phyloP scores from a whole-genome alignment of 2,888 invertebrate genomes.

The Caenorhabditis japonica region DNA sequence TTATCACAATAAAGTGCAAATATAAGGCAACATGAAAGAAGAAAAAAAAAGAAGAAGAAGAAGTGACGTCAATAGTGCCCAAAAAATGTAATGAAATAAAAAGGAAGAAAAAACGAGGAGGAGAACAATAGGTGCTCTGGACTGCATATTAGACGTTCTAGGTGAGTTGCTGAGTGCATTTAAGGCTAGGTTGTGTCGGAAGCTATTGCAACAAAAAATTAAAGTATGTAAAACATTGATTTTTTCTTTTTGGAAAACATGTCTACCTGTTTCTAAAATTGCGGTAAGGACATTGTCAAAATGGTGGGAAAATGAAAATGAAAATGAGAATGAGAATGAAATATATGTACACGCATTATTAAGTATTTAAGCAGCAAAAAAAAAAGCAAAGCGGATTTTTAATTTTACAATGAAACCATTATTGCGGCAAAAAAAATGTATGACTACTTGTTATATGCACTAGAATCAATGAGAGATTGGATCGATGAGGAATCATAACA shows the following conservation, averaged over 20 bases:
- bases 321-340: slow-evolving; percentile 2
- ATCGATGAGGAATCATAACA: not conserved
- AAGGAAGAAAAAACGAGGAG: not conserved
- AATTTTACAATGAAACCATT: too few relatives aligned
- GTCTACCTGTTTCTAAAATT: slow-evolving; percentile 57
- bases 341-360: not conserved
- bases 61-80: slow-evolving; percentile 2
- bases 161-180: slow-evolving; percentile 42
- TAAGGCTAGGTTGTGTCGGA: slow-evolving; percentile 43
- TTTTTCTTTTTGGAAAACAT: slow-evolving; percentile 23
- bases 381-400: too few relatives aligned
- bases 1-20: slow-evolving; percentile 38
- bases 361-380: not conserved
- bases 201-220: slow-evolving; percentile 48
- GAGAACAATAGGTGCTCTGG: slow-evolving; percentile 19
- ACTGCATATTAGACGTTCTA: slow-evolving; percentile 33
- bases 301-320: not conserved
- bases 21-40: slow-evolving; percentile 16
- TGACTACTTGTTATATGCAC: slow-evolving; percentile 30
- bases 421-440: too few relatives aligned
- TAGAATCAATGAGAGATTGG: slow-evolving; percentile 24
- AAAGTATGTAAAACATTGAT: slow-evolving; percentile 26
- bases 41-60: slow-evolving; percentile 22
- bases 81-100: slow-evolving; percentile 13
- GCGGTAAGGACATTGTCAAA: slow-evolving; percentile 35